Conservation (phyloP, 2,888 invertebrate species). For the Lissocephala sabroskyi region DNA sequence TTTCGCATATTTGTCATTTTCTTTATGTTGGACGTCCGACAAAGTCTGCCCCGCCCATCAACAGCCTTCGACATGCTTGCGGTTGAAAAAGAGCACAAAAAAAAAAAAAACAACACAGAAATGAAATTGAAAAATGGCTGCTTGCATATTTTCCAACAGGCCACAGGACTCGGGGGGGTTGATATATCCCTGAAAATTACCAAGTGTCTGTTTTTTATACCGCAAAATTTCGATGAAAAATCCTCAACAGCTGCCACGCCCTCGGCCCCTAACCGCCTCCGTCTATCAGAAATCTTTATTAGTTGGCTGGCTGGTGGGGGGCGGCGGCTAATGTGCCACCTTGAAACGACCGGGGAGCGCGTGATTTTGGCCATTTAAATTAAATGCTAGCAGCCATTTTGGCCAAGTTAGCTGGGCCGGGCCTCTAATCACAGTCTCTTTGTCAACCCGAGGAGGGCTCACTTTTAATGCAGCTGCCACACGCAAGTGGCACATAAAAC, state of each 20-base stretch:
- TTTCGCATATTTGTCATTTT: slow-evolving; percentile 35
- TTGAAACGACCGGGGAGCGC: slow-evolving; percentile 47
- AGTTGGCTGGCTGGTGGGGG: too few relatives aligned
- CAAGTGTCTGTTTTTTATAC: slow-evolving; percentile 50
- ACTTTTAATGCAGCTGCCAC: slow-evolving; percentile 55
- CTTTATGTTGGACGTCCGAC: slow-evolving; percentile 16
- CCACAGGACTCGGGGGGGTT: too few relatives aligned
- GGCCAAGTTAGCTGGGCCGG: slow-evolving; percentile 11
- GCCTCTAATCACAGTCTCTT: slow-evolving; percentile 57
- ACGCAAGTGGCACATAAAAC: slow-evolving; percentile 57
- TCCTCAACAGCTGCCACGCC: background rate
- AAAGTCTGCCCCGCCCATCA: background rate
- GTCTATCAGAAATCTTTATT: too few relatives aligned
- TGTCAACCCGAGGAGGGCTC: slow-evolving; percentile 33
- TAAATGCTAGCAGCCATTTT: slow-evolving; percentile 31
- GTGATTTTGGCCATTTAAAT: slow-evolving; percentile 62
- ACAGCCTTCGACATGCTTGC: slow-evolving; percentile 13
- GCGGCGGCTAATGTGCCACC: slow-evolving; percentile 60
- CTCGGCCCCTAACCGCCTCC: too few relatives aligned
- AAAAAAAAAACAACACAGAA: too few relatives aligned
- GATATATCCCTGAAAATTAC: too few relatives aligned
- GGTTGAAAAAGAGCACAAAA: too few relatives aligned
- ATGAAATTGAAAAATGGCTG: slow-evolving; percentile 40
- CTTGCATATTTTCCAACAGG: slow-evolving; percentile 8
- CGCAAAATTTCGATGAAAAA: slow-evolving; percentile 1